Base-by-base conservation (phyloP, 37 sponge, comb jelly and placozoan species). In the Aphrocallistes beatrix region DNA sequence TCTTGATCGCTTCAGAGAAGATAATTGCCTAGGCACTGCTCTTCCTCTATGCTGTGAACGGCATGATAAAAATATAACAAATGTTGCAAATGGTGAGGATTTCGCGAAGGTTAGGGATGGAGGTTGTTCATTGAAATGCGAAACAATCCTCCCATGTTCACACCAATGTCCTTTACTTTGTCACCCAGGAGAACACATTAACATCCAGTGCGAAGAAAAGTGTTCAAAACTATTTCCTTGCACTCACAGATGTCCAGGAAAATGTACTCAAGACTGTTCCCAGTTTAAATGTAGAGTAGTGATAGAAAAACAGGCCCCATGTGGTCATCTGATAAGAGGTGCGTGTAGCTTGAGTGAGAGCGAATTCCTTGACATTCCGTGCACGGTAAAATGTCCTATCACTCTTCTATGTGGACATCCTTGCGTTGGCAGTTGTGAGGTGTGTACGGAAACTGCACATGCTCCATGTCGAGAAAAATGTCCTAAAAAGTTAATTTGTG, bases 31-130 rank as follows among this genome's bases (percentile, higher is more conserved):
- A 28, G 92, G 92, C 19, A 36, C 38, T 21, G 89, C 87, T 0
- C 81, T 95, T 37, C 92, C 93, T 21, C 50, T 97, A 13, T 84
- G 85, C 37, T 97, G 97, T 39, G 81, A 82, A 36, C 81, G 38
- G 48, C 94, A 97, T 86, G 90, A 90, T 16, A 36, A 91, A 3
- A 85, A 69, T 0, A 23, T 42, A 37, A 36, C 75, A 0, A 36
- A 39, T 0, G 90, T 87, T 40, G 0, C 0, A 10, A 48, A 1
- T 13, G 51, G 86, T 37, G 42, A 82, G 34, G 94, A 92, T 48
- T 91, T 97, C 50, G 36, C 37, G 23, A 92, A 90, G 38, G 84
- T 90, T 38, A 93, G 91, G 23, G 93, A 94, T 30, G 95, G 95
- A 51, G 95, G 95, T 0, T 94, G 95, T 51, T 36, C 21, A 23